These are phyloP conservation scores for mouse (Mus musculus) DNA, from an alignment of 2,113 vertebrate species.

Conservation along the genomic window DNA sequence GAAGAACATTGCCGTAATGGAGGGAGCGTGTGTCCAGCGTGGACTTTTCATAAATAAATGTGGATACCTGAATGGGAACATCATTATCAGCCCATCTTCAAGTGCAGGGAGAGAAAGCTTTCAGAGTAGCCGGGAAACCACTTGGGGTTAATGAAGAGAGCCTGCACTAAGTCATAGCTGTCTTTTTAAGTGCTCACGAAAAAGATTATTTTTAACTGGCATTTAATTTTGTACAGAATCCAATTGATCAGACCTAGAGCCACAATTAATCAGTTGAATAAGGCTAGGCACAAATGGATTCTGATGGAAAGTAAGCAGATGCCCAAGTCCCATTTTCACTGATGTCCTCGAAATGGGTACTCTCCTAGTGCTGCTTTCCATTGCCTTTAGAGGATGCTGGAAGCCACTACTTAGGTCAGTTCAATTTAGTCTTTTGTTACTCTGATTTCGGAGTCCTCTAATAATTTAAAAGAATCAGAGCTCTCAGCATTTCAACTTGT, in stretches of 20 bases:
- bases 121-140: slow-evolving; percentile 50
- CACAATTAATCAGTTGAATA: slow-evolving; percentile 63
- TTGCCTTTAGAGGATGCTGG: neutral
- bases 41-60: slow-evolving; percentile 59
- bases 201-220: slow-evolving; percentile 67
- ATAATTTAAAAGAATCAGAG: slow-evolving; percentile 10
- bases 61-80: slow-evolving; percentile 45
- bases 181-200: slow-evolving; percentile 72
- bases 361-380: neutral
- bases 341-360: neutral
- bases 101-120: slow-evolving; percentile 40
- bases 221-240: slow-evolving; percentile 74
- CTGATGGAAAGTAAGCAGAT: neutral
- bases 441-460: slow-evolving; percentile 56
- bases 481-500: slow-evolving; percentile 29
- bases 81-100: slow-evolving; percentile 64
- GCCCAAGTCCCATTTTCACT: slow-evolving; percentile 12
- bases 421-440: slow-evolving; percentile 59
- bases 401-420: neutral
- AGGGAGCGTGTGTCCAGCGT: neutral
- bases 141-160: slow-evolving; percentile 66
- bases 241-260: slow-evolving; percentile 68
- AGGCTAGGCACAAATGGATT: slow-evolving; percentile 44
- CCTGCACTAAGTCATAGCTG: slow-evolving; percentile 51
- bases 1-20: neutral